Conservation (phyloP, 2,113 vertebrate species). For the Callithrix jacchus region DNA sequence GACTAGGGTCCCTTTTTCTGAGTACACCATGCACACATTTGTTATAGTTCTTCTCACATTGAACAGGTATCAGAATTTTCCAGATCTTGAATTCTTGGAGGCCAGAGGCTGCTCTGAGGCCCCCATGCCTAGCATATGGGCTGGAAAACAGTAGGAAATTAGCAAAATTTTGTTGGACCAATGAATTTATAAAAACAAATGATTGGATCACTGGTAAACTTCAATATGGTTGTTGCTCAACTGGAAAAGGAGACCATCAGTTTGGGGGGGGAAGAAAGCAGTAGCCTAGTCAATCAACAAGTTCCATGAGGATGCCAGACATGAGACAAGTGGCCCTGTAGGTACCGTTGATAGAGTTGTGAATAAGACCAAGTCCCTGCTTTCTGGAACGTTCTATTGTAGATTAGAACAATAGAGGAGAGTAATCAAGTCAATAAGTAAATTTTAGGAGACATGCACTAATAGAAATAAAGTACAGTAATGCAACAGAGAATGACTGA, state of each 20-base stretch:
- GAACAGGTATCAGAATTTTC: background rate
- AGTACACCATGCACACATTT: background rate
- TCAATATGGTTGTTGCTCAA: background rate
- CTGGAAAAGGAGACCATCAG: background rate
- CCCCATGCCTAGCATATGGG: background rate
- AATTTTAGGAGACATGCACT: background rate
- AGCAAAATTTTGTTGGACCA: background rate
- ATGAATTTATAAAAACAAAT: background rate
- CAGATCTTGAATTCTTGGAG: background rate
- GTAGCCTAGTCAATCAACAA: background rate
- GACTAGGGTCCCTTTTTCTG: background rate
- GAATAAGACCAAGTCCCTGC: background rate
- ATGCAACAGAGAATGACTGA: background rate
- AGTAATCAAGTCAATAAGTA: background rate
- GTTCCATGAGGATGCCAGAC: background rate
- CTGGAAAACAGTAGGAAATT: background rate
- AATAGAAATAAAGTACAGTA: background rate
- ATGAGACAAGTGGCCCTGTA: background rate
- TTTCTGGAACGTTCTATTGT: background rate
- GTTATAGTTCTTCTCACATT: background rate
- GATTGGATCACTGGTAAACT: background rate
- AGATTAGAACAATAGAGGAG: background rate
- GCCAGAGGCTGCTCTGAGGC: background rate
- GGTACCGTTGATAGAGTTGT: background rate
- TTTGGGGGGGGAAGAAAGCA: background rate